Conservation (phyloP, 2,888 invertebrate genomes). For the Meiosimyza platycephala region DNA sequence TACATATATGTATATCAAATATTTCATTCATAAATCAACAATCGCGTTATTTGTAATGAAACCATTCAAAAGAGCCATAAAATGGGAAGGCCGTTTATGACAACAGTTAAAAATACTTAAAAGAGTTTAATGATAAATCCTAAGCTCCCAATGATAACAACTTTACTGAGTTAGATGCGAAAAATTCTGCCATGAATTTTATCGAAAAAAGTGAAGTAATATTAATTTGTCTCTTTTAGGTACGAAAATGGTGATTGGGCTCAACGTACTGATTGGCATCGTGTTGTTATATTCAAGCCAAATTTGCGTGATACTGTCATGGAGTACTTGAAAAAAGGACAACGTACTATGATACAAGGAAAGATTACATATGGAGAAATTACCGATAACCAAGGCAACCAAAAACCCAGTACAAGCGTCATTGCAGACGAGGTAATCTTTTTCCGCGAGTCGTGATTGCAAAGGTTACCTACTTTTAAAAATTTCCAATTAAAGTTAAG, state of each 20-base stretch:
- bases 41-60: too few species aligned
- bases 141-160: too few species aligned
- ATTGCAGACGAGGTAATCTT: slow-evolving; percentile 90
- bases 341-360: slow-evolving; percentile 84
- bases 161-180: too few species aligned
- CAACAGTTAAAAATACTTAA: too few species aligned
- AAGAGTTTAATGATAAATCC: too few species aligned
- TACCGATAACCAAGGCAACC: slow-evolving; percentile 80
- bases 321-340: slow-evolving; percentile 86
- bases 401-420: slow-evolving; percentile 80
- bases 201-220: too few species aligned
- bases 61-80: too few species aligned
- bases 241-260: slow-evolving; percentile 82
- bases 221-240: slow-evolving; percentile 45
- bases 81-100: too few species aligned
- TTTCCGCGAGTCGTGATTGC: slow-evolving; percentile 69
- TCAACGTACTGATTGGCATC: slow-evolving; percentile 93
- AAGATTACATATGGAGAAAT: slow-evolving; percentile 87
- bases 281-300: slow-evolving; percentile 88
- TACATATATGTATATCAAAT: too few species aligned
- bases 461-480: not conserved
- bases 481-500: slow-evolving; percentile 16
- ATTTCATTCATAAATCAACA: too few species aligned
- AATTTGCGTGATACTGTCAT: slow-evolving; percentile 82
- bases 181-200: not conserved